Evolutionary conservation across 1,140 invertebrate genomes (phyloP), one percentile per base, ranked within the genome.

Genomic region (Sycobia sp.): DNA sequence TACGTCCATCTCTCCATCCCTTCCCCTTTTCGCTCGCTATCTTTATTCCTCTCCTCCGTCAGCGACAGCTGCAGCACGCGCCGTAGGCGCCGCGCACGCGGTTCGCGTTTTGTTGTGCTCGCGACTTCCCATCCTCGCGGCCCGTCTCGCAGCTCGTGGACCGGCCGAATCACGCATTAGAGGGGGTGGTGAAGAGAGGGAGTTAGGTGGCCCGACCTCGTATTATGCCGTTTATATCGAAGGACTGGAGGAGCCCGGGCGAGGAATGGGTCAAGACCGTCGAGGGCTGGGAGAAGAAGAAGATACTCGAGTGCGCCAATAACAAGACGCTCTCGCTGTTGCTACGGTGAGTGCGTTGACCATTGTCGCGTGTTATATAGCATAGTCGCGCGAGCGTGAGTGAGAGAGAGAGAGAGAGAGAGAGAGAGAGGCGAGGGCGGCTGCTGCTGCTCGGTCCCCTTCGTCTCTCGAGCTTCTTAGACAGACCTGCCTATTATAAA

Each of bases 191-290:
- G 27, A 29, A 67, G 56, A 16, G 3, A n/a, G 25, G 14, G 14
- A 3, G 51, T 3, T 18, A 14, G 22, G 18, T 2, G 9, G 41
- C 2, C 18, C 8, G 41, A 22, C 20, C 3, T 14, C 9, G 2
- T 46, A 46, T 10, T 14, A 98, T 98, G 96, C 96, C 96, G 70
- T 98, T 98, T 84, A 92, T 92, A 81, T 94, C 91, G 27, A 93
- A 93, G 83, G 92, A 94, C 83, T 94, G 92, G 91, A 86, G 96
- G 74, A 97, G 95, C 59, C 95, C 95, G 39, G 97, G 97, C 34
- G 96, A 99, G 80, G 91, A 93, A 74, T 99, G 97, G 97, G 94
- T 99, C 16, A 96, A 97, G 84, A 98, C 95, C 32, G 89, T 93
- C 68, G 93, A 96, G 80, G 95, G 96, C 59, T 97, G 95, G 95